phyloP scores from a whole-genome alignment of 2,113 vertebrate species.

The Donacobius atricapilla region DNA sequence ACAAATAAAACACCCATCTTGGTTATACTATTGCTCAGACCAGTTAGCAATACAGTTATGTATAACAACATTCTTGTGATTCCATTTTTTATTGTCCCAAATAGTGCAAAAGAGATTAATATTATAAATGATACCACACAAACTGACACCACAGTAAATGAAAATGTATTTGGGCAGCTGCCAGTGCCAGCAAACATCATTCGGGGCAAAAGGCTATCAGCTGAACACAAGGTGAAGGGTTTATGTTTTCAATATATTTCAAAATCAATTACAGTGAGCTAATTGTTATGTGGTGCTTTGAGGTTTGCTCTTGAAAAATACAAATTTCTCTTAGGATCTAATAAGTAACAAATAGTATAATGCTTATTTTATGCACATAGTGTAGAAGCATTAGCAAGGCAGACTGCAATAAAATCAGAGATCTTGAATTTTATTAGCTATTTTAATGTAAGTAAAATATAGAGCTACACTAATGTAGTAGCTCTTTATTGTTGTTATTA shows the following conservation, averaged over 20 bases:
- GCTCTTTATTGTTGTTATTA: not conserved
- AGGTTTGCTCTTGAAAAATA: constrained; percentile 34
- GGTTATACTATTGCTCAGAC: not conserved
- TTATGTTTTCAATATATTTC: not conserved
- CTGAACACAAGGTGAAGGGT: not conserved
- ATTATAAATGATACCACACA: not conserved
- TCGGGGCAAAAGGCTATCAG: not conserved
- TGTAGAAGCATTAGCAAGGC: not conserved
- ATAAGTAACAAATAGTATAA: not conserved
- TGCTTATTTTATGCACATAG: not conserved
- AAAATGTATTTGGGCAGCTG: not conserved
- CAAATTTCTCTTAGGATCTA: not conserved
- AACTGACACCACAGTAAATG: not conserved
- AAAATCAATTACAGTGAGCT: constrained; percentile 34
- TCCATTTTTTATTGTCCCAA: not conserved
- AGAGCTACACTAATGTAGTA: not conserved
- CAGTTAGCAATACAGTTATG: fast-evolving
- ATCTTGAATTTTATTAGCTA: constrained; percentile 3
- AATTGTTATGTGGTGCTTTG: not conserved
- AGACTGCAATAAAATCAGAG: not conserved
- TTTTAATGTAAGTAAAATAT: not conserved
- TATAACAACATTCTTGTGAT: not conserved
- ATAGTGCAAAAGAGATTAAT: not conserved
- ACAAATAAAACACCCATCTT: not conserved
- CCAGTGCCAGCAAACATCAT: not conserved